Evolutionary conservation across 2,888 invertebrate genomes (phyloP).

Genomic region (Aphrophora alni): DNA sequence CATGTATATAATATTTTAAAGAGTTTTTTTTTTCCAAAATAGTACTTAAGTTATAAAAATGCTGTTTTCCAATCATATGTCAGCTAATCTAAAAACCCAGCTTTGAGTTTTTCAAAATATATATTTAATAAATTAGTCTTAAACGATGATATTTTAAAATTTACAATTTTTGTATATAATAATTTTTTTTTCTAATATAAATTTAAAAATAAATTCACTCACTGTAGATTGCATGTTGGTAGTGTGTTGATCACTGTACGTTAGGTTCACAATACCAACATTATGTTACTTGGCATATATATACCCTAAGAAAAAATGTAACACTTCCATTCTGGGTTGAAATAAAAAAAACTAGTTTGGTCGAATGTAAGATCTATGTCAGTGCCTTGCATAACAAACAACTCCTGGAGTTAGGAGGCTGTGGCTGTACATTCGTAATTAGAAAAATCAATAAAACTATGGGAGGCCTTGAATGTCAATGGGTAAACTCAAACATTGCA

Average conservation of each 20-base stretch:
- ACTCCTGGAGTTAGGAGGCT: neutral
- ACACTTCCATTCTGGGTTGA: neutral
- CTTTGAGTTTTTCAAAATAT: no score
- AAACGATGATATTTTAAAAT: no score
- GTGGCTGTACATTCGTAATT: neutral
- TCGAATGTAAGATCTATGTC: neutral
- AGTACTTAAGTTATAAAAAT: no score
- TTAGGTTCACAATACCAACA: neutral
- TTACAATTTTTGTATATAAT: no score
- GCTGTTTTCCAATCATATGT: no score
- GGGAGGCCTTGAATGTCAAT: neutral
- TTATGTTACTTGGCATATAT: neutral
- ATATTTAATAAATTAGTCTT: no score
- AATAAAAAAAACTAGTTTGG: conserved; percentile 9
- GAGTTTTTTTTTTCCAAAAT: no score
- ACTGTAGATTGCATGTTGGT: neutral
- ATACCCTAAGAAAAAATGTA: neutral
- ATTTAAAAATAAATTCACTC: neutral
- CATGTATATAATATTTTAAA: no score
- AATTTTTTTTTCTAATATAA: no score
- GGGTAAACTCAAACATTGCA: no score
- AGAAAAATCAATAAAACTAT: neutral
- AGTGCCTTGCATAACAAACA: neutral
- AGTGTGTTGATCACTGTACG: neutral
- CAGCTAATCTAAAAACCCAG: no score